Evolutionary conservation across 2,888 invertebrate species (phyloP).

Genomic region (Ophioninae sp.): DNA sequence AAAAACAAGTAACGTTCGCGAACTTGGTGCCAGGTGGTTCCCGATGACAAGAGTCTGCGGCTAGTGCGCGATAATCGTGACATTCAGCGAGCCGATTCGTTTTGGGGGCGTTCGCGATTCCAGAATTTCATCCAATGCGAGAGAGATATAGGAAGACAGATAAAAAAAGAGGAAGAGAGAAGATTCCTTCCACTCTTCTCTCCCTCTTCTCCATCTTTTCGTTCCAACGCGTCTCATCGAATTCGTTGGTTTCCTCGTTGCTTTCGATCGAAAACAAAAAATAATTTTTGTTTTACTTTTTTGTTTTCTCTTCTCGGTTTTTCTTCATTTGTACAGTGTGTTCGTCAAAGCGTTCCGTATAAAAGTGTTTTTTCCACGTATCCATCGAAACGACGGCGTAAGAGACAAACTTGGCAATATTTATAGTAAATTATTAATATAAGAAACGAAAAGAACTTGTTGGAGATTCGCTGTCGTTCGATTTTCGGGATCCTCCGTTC

Average conservation of each 20-base stretch:
- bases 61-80: slow-evolving; percentile 15
- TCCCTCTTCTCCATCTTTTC: slow-evolving; percentile 26
- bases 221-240: neutral
- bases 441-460: slow-evolving; percentile 3
- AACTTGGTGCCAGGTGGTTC: slow-evolving; percentile 43
- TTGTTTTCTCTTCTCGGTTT: neutral
- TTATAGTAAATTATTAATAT: slow-evolving; percentile 60
- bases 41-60: slow-evolving; percentile 2
- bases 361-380: slow-evolving; percentile 46
- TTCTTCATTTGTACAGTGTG: slow-evolving; percentile 19
- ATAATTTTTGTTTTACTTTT: neutral
- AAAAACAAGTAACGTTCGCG: slow-evolving; percentile 23
- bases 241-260: neutral
- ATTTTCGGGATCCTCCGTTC: neutral
- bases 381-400: slow-evolving; percentile 1
- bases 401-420: slow-evolving; percentile 42
- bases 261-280: too few relatives aligned
- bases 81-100: slow-evolving; percentile 12
- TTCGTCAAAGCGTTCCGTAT: slow-evolving; percentile 32
- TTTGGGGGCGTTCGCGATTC: slow-evolving; percentile 11
- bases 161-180: neutral
- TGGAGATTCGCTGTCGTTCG: neutral
- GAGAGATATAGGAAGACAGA: neutral
- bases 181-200: slow-evolving; percentile 12
- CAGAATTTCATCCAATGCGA: slow-evolving; percentile 11